Evolutionary conservation across 2,113 vertebrate genomes (phyloP), one percentile per base, ranked within the genome.

Genomic region (Terrapene triunguis): DNA sequence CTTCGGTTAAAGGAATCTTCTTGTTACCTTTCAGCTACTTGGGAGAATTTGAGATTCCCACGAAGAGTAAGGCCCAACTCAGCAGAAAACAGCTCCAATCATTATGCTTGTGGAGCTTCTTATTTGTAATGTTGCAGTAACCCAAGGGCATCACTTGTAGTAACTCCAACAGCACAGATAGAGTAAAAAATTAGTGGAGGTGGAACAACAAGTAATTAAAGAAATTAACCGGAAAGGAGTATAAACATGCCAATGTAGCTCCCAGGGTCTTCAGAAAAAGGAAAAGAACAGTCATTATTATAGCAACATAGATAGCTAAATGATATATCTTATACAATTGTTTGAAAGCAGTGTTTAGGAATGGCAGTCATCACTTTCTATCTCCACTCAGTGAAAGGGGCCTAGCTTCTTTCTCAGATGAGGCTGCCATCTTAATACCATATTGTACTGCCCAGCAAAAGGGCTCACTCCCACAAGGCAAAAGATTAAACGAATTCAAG

Each of bases 171-270:
- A 59, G 27, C 84, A 42, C 38, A 53, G 3, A 1, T 82, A 57
- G 2, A 4, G 29, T 22, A 55, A 72, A 88, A 35, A 2, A 35
- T 80, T 10, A 85, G 65, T 14, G 2, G 1, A 22, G 1, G 3
- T 29, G 32, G 19, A 96, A 8, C 8, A 96, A 13, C 16, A 91
- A 92, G 72, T 82, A 80, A 82, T 83, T 79, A 87, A 92, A 91
- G 17, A 82, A 92, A 88, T 55, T 1, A 86, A 51, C 2, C 72
- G 80, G 47, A 38, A 38, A 83, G 8, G 8, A 69, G 35, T 82
- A 59, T 4, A n/a, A 80, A 89, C 0, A 0, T 54, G 83, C 29
- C 3, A 54, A 10, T 22, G 13, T 76, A 57, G 2, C n/a, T 90
- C 76, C 84, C 35, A n/a, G 16, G 32, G 62, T 42, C 2, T 59